phyloP scores from a whole-genome alignment of 1,140 invertebrate species.

The Trichonephila clavipes region DNA sequence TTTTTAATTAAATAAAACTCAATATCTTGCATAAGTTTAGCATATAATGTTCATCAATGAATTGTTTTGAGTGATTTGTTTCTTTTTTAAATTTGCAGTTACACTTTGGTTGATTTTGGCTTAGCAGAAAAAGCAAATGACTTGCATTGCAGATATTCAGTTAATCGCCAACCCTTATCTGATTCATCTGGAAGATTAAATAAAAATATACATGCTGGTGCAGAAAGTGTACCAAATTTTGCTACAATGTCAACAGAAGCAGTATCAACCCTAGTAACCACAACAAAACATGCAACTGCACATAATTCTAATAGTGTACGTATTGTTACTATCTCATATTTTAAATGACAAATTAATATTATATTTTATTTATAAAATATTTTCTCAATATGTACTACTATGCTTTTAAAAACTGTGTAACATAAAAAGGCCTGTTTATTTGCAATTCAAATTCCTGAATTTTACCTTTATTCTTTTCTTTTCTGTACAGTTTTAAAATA shows the following conservation, averaged over 20 bases:
- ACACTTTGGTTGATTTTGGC: conserved; percentile 91
- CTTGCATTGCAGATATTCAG: conserved; percentile 36
- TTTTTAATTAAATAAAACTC: too few relatives aligned
- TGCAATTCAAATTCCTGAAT: too few relatives aligned
- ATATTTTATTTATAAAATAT: too few relatives aligned
- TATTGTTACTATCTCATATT: not conserved
- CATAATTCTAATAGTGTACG: conserved; percentile 25
- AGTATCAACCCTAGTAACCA: not conserved
- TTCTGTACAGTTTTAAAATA: too few relatives aligned
- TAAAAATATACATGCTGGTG: conserved; percentile 1
- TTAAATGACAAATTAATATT: not conserved
- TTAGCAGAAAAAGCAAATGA: conserved; percentile 84
- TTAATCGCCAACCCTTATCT: conserved; percentile 31
- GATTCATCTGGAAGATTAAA: conserved; percentile 66
- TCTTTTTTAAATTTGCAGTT: conserved; percentile 16
- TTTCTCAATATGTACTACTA: too few relatives aligned
- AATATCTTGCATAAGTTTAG: too few relatives aligned
- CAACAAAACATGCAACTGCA: not conserved
- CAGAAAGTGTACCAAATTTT: conserved; percentile 38
- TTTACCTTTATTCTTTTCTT: too few relatives aligned
- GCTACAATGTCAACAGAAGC: conserved; percentile 7
- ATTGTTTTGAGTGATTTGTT: not conserved
- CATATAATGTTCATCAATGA: too few relatives aligned
- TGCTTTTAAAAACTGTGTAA: too few relatives aligned
- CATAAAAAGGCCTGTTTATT: too few relatives aligned